These are phyloP conservation scores for Bellardia pandia DNA, from an alignment of 2,888 invertebrate genomes.

Conservation along the genomic window DNA sequence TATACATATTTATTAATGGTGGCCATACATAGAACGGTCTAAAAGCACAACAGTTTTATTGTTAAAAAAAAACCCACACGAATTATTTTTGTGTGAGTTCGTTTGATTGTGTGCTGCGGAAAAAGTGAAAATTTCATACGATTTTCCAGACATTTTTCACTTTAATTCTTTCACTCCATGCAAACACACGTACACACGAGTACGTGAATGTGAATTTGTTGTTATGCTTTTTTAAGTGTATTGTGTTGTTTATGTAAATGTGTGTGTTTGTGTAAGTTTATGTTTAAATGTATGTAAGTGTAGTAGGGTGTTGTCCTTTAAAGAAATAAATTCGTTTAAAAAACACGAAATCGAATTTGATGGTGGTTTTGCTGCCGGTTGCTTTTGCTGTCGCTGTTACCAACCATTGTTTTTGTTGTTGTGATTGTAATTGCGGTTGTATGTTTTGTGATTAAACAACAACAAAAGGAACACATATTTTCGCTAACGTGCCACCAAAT, in stretches of 20 bases:
- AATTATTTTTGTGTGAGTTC: constrained; percentile 27
- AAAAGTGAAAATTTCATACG: constrained; percentile 63
- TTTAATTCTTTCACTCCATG: constrained; percentile 51
- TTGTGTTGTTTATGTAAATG: constrained; percentile 17
- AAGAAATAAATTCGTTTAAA: constrained; percentile 37
- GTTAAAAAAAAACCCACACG: not conserved
- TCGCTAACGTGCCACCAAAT: constrained; percentile 18
- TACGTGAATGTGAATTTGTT: not conserved
- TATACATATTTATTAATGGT: not conserved
- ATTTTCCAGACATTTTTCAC: constrained; percentile 70
- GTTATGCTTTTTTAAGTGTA: constrained; percentile 24
- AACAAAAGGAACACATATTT: constrained; percentile 30
- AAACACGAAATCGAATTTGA: constrained; percentile 52
- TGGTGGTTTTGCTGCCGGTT: constrained; percentile 32
- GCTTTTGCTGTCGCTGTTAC: not conserved
- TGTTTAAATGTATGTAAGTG: not conserved
- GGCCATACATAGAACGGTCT: constrained; percentile 1
- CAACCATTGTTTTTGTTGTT: constrained; percentile 28
- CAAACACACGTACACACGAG: not conserved
- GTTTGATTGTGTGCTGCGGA: not conserved
- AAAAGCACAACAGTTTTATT: constrained; percentile 46
- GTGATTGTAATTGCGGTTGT: constrained; percentile 50
- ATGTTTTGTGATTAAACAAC: constrained; percentile 37
- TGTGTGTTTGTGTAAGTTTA: constrained; percentile 1
- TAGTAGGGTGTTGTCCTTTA: constrained; percentile 69